Conservation (phyloP, 2,888 invertebrate species). For the Eupelmus urozonus region DNA sequence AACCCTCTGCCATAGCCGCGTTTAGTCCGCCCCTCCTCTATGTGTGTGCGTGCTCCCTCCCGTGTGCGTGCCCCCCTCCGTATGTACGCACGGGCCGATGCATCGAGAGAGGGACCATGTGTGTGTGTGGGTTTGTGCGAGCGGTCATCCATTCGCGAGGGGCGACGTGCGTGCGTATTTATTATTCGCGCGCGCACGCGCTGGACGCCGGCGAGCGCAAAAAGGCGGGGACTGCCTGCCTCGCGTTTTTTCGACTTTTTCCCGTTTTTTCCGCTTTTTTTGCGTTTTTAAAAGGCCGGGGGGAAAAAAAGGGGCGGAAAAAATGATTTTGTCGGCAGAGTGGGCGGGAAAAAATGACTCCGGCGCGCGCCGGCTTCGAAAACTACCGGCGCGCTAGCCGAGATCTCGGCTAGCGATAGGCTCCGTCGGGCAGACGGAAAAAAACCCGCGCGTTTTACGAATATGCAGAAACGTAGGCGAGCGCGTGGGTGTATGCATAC, state of each 20-base stretch:
- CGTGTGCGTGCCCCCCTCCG: constrained; percentile 15
- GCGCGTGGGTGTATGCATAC: too few species aligned
- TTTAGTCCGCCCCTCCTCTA: too few species aligned
- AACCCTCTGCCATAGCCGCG: too few species aligned
- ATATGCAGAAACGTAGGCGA: too few species aligned
- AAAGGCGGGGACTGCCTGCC: constrained; percentile 48
- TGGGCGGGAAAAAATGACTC: too few species aligned
- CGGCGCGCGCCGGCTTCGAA: background rate
- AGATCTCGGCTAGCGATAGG: too few species aligned
- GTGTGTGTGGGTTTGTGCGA: constrained; percentile 29
- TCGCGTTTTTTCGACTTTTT: constrained; percentile 2
- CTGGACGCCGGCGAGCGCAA: constrained; percentile 28
- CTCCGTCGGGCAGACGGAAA: background rate
- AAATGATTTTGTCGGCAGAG: background rate
- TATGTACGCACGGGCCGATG: constrained; percentile 22
- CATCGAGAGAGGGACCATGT: too few species aligned
- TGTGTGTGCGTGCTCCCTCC: constrained; percentile 26
- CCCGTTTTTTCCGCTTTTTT: background rate
- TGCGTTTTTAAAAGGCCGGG: too few species aligned
- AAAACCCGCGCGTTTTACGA: background rate
- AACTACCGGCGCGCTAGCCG: too few species aligned
- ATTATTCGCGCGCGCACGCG: constrained; percentile 47
- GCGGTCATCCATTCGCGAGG: constrained; percentile 28
- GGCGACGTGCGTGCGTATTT: constrained; percentile 30
- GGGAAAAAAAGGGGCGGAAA: background rate